Conservation (phyloP, 2,797 vertebrate genomes). For the Potorous gilbertii region DNA sequence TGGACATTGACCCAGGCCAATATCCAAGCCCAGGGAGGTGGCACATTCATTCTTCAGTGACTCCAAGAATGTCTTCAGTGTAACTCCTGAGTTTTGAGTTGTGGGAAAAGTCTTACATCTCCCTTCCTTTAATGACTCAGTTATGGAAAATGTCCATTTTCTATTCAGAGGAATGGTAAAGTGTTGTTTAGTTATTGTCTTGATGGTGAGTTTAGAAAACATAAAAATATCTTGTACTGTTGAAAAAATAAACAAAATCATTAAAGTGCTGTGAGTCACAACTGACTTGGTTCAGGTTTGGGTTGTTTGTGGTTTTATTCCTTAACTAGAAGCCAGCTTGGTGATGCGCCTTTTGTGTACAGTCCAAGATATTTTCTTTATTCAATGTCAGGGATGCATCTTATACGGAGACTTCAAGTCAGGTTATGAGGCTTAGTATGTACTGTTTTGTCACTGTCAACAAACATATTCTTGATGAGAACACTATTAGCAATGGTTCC, state of each 20-base stretch:
- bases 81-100: background rate
- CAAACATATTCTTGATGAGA: too few relatives aligned
- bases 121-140: background rate
- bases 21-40: background rate
- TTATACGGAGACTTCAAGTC: background rate
- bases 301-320: background rate
- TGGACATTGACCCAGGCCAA: background rate
- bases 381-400: background rate
- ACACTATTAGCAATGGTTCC: too few relatives aligned
- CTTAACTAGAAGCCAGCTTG: too few relatives aligned
- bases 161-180: background rate
- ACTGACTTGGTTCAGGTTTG: background rate
- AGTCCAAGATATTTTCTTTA: background rate
- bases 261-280: background rate
- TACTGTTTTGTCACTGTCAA: too few relatives aligned
- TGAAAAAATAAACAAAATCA: background rate
- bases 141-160: background rate
- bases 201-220: background rate
- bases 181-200: background rate
- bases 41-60: background rate
- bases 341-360: background rate
- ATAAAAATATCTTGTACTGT: background rate
- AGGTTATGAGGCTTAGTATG: background rate
- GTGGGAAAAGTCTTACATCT: background rate
- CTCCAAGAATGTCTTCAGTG: background rate